Evolutionary conservation across 2,113 vertebrate species (phyloP), one percentile per base, ranked within the genome.

Genomic region (Catagonus wagneri): DNA sequence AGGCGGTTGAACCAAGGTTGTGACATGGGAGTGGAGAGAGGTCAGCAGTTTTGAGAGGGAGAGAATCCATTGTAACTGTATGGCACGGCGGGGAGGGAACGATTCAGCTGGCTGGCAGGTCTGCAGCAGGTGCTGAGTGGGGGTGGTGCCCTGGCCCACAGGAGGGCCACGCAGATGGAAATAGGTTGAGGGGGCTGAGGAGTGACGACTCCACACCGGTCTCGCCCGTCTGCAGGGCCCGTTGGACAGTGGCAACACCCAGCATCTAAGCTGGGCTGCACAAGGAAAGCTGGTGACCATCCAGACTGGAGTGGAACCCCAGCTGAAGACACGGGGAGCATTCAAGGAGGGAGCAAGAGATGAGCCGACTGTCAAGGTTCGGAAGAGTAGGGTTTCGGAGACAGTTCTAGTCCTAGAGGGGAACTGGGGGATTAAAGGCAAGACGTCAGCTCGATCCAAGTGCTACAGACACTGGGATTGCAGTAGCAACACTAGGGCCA

Each of bases 1-100:
- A 0, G 0, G 16, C 6, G 20, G 22, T 23, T 52, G 52, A 61
- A 19, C n/a, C 5, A 25, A 17, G 22, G 10, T 1, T n/a, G 25
- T 44, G 34, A 50, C 8, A 20, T 36, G 44, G 19, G n/a, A 63
- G 44, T 22, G 13, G 52, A 85, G 83, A 88, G 27, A 63, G 76
- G 27, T 27, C 0, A 7, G 17, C 9, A 63, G 58, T 39, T 61
- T 22, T 22, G 39, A 90, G 50, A 63, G 58, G n/a, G 1, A 29
- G 2, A 32, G 2, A 1, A 25, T 27, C 8, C 12, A 2, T 16
- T 75, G 78, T 68, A 69, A n/a, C 6, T 63, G 79, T 8, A 52
- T 25, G 83, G n/a, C 17, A 29, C 61, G 9, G 27, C 14, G 0
- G 39, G 54, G 32, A 32, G 12, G 66, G 54, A 34, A 12, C 22